Conservation (phyloP, 1,140 invertebrate genomes). For the Augochlora pura region DNA sequence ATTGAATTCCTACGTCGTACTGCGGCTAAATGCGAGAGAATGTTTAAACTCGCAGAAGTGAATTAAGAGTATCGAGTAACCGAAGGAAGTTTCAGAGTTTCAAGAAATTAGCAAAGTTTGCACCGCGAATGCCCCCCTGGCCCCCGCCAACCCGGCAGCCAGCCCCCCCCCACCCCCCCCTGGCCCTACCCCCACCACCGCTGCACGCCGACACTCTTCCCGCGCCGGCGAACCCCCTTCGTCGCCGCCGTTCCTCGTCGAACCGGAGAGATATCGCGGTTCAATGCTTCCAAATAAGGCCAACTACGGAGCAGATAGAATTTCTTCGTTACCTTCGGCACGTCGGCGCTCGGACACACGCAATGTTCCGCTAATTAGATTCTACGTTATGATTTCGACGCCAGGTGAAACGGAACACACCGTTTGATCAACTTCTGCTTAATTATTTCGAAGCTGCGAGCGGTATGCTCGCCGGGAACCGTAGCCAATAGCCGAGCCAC, state of each 20-base stretch:
- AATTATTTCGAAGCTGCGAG: too few species aligned
- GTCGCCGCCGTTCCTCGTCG: conserved; percentile 9
- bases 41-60: conserved; percentile 65
- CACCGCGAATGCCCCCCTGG: conserved; percentile 9
- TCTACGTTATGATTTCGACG: neutral
- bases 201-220: neutral
- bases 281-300: conserved; percentile 54
- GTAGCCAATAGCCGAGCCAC: too few species aligned
- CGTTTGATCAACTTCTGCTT: too few species aligned
- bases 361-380: conserved; percentile 44
- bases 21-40: conserved; percentile 61
- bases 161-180: neutral
- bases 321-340: conserved; percentile 33
- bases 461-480: too few species aligned
- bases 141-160: too few species aligned
- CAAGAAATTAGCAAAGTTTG: conserved; percentile 66
- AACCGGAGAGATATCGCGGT: conserved; percentile 26
- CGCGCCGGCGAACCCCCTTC: neutral
- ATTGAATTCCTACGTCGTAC: conserved; percentile 60
- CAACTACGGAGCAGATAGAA: conserved; percentile 49
- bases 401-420: too few species aligned
- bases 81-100: conserved; percentile 60
- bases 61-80: conserved; percentile 68
- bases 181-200: too few species aligned
- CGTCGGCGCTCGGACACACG: conserved; percentile 5